Evolutionary conservation across 2,888 invertebrate genomes (phyloP).

Genomic region (Morpho helenor): DNA sequence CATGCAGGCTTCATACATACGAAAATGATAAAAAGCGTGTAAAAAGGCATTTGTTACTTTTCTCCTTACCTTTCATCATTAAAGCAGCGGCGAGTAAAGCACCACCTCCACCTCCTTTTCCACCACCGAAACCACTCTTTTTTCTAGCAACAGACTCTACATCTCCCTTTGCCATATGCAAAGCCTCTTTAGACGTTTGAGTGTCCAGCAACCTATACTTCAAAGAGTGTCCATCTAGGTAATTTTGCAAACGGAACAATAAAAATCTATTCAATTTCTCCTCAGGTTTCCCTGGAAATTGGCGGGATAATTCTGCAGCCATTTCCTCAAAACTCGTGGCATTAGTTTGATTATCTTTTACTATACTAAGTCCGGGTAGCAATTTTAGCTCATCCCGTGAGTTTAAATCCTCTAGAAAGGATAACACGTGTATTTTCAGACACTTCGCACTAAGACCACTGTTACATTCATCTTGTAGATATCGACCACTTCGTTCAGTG

Average conservation of each 20-base stretch:
- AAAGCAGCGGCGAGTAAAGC: constrained; percentile 77
- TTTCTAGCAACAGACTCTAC: constrained; percentile 66
- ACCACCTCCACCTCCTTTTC: constrained; percentile 62
- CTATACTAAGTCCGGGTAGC: constrained; percentile 87
- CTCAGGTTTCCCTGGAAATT: constrained; percentile 88
- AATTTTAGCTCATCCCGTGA: constrained; percentile 84
- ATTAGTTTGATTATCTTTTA: constrained; percentile 79
- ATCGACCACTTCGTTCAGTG: constrained; percentile 53
- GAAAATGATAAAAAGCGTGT: too few species aligned
- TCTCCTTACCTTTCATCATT: constrained; percentile 80
- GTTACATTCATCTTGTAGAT: constrained; percentile 63
- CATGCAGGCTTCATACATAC: too few species aligned
- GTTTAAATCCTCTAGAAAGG: constrained; percentile 86
- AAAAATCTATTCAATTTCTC: constrained; percentile 87
- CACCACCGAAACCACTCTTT: constrained; percentile 51
- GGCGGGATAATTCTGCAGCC: constrained; percentile 84
- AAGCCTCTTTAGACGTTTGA: constrained; percentile 78
- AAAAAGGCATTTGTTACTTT: too few species aligned
- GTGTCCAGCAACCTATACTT: constrained; percentile 85
- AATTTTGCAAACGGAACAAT: constrained; percentile 82
- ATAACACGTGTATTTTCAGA: constrained; percentile 87
- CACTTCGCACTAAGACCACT: constrained; percentile 82
- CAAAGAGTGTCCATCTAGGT: constrained; percentile 86
- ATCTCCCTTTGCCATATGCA: constrained; percentile 67
- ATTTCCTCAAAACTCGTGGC: constrained; percentile 80